Evolutionary conservation across 2,797 vertebrate genomes (phyloP).

Genomic region (Micromesistius poutassou): DNA sequence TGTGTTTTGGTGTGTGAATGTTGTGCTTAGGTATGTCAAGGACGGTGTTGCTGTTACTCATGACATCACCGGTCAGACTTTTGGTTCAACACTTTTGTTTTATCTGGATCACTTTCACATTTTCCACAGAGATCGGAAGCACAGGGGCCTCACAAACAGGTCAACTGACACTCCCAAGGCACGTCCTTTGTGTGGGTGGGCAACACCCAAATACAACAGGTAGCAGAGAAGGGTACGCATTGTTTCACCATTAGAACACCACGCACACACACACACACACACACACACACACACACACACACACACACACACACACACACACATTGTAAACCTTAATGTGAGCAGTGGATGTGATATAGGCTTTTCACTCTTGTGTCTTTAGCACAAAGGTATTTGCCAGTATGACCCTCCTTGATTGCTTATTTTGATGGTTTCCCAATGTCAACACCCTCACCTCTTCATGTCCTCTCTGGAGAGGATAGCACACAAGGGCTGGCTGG

Average conservation of each 20-base stretch:
- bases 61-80: slow-evolving; percentile 17
- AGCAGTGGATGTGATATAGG: slow-evolving; percentile 10
- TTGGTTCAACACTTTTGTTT: slow-evolving; percentile 28
- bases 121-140: slow-evolving; percentile 30
- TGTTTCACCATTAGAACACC: not conserved
- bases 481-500: not conserved
- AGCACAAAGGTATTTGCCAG: slow-evolving; percentile 12
- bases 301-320: not conserved
- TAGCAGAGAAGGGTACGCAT: not conserved
- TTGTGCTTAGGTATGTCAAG: slow-evolving; percentile 23
- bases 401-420: not conserved
- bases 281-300: not conserved
- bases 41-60: not conserved
- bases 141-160: slow-evolving; percentile 30
- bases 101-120: slow-evolving; percentile 32
- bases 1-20: slow-evolving; percentile 36
- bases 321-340: not conserved
- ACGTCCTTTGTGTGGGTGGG: slow-evolving; percentile 23
- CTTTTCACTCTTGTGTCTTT: not conserved
- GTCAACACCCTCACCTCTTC: slow-evolving; percentile 6
- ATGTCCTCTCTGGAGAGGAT: slow-evolving; percentile 1
- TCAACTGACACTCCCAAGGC: slow-evolving; percentile 26
- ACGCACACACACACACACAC: not conserved
- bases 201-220: slow-evolving; percentile 9
- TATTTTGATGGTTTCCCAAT: not conserved